Evolutionary conservation across 2,113 vertebrate genomes (phyloP).

Genomic region (Neomonachus schauinslandi): DNA sequence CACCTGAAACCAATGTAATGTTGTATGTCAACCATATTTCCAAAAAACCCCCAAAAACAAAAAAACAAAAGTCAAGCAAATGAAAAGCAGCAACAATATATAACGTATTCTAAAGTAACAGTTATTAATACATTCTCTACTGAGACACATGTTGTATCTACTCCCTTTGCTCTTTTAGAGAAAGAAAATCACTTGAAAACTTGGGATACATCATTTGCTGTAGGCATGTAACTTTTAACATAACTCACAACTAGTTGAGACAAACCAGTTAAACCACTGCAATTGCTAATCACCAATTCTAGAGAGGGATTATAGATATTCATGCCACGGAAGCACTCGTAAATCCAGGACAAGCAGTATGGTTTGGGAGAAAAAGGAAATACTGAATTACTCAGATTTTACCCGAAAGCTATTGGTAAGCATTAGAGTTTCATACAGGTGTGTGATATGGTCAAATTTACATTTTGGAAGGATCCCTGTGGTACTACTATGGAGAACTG

Average conservation of each 20-base stretch:
- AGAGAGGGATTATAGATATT: neutral
- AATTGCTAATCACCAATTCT: neutral
- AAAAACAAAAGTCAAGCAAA: neutral
- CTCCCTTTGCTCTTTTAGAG: neutral
- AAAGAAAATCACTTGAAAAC: neutral
- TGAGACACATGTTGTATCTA: neutral
- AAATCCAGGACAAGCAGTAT: neutral
- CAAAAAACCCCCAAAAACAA: neutral
- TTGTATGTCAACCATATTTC: neutral
- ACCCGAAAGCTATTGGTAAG: neutral
- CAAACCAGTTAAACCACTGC: neutral
- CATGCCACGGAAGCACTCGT: neutral
- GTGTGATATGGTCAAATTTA: neutral
- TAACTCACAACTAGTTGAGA: neutral
- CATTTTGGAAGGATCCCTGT: neutral
- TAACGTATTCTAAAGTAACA: neutral
- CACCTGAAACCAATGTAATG: neutral
- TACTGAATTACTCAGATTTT: neutral
- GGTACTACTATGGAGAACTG: neutral
- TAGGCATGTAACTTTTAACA: neutral
- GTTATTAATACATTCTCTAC: neutral
- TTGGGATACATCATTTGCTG: neutral
- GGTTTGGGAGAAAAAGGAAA: neutral
- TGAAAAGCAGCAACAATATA: neutral
- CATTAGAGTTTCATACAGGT: neutral